Evolutionary conservation across 37 sponge, comb jelly and placozoan genomes (phyloP), one percentile per base, ranked within the genome.

Genomic region (Diacarnus erythraeanus): DNA sequence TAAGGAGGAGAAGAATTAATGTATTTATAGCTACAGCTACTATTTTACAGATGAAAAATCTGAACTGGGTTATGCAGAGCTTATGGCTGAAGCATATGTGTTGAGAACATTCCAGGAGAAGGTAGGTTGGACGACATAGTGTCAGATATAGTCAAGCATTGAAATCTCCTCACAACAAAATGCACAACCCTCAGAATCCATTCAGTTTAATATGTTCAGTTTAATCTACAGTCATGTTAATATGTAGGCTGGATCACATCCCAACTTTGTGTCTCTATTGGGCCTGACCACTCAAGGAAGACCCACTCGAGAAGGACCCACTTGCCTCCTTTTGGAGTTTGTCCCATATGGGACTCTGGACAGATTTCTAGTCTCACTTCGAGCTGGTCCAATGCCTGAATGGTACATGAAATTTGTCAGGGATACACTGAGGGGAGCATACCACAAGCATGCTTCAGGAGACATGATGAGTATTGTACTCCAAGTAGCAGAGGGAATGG

Each of bases 401-500:
- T 91, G 92, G 92, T 91, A 91, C 81, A 31, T 80, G 18, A 23
- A 69, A 12, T 76, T 69, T 29, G 42, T 72, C 4, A 66, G 41
- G 42, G 25, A 69, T 3, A 75, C 79, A n/a, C 58, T 71, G 18
- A 43, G 38, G 33, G 81, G 71, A 2, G 33, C 61, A 22, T 83
- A 91, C 71, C 44, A 59, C 23, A 63, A 66, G 33, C 85, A 83
- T 44, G 81, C 83, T 47, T 54, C 80, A 26, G 79, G 69, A 20
- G 87, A 79, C 41, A 57, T 91, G 29, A 87, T 91, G 83, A 74
- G 74, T 12, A 38, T 87, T 33, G 36, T 79, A 4, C 44, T 87
- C 2, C 92, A 91, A 76, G 80, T 91, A 9, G 79, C 79, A 33
- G 68, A 83, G 25, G 92, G 84, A 71, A 87, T 86, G 84, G 84